phyloP scores from a whole-genome alignment of 2,113 vertebrate genomes.

The Tragelaphus strepsiceros region DNA sequence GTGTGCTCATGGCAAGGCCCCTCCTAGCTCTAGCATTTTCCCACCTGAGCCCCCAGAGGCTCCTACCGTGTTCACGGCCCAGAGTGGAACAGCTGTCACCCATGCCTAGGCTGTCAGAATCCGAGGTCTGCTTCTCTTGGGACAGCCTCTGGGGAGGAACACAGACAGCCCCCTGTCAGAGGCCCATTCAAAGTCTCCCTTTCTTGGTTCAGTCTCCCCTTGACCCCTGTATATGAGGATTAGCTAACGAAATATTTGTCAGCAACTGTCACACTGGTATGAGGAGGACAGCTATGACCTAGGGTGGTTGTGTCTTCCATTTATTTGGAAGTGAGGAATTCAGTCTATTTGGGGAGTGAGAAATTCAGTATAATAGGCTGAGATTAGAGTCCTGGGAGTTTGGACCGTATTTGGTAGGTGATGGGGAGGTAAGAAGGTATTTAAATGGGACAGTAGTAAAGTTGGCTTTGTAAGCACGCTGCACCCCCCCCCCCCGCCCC shows the following conservation, averaged over 20 bases:
- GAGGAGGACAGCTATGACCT: background rate
- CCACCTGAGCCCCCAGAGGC: background rate
- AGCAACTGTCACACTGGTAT: background rate
- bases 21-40: background rate
- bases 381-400: background rate
- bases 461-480: background rate
- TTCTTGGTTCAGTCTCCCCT: rapidly evolving
- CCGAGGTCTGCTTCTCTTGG: constrained; percentile 91
- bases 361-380: background rate
- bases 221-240: too few species aligned
- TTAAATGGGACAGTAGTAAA: background rate
- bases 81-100: constrained; percentile 78
- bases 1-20: background rate
- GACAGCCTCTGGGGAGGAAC: constrained; percentile 84
- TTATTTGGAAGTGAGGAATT: background rate
- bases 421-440: background rate
- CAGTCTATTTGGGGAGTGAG: background rate
- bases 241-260: background rate
- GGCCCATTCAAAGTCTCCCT: background rate
- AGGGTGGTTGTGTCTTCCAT: background rate
- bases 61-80: constrained; percentile 85
- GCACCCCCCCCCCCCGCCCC: background rate
- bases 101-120: constrained; percentile 87
- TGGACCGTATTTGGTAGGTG: background rate
- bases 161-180: background rate